Percentiles rank a stretch among this genome's conserved stretches.
These are phyloP conservation scores for Ophiodon elongatus DNA, from an alignment of 2,113 vertebrate species.

Conservation along the genomic window DNA sequence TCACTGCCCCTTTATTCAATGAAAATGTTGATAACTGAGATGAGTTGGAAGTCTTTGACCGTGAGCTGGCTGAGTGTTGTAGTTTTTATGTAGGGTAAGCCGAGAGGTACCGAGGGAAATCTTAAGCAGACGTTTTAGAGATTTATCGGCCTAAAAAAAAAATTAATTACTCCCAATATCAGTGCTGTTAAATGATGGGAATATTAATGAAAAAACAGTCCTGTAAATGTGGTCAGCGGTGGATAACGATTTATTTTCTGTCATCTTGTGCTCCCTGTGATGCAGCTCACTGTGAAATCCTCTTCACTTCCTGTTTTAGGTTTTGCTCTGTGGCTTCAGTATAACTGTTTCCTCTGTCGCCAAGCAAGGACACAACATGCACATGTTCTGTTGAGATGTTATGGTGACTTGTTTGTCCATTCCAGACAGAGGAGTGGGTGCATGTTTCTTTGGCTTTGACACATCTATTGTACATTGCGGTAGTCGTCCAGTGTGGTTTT, in stretches of 20 bases:
- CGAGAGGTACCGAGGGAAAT: background rate
- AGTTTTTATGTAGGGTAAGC: conserved; percentile 4
- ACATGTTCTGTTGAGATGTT: conserved; percentile 35
- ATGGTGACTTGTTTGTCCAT: conserved; percentile 57
- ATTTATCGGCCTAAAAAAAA: background rate
- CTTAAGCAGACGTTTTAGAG: background rate
- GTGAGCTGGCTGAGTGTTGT: background rate
- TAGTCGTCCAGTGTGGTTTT: conserved; percentile 27
- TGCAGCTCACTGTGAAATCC: conserved; percentile 57
- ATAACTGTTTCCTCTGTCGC: conserved; percentile 70
- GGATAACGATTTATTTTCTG: conserved; percentile 2
- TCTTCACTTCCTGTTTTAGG: conserved; percentile 76
- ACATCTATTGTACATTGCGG: conserved; percentile 32
- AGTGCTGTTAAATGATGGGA: background rate
- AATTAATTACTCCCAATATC: background rate
- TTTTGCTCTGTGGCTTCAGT: conserved; percentile 60
- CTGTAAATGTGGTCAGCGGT: background rate
- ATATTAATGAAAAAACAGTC: background rate
- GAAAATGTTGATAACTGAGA: background rate
- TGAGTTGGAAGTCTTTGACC: background rate
- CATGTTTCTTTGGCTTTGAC: conserved; percentile 52
- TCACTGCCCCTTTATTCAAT: background rate
- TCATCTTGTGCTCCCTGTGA: conserved; percentile 40
- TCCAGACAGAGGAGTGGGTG: conserved; percentile 36
- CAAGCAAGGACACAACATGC: conserved; percentile 36